Conservation (phyloP, 2,797 vertebrate genomes). For the Amblyopsis hoosieri region DNA sequence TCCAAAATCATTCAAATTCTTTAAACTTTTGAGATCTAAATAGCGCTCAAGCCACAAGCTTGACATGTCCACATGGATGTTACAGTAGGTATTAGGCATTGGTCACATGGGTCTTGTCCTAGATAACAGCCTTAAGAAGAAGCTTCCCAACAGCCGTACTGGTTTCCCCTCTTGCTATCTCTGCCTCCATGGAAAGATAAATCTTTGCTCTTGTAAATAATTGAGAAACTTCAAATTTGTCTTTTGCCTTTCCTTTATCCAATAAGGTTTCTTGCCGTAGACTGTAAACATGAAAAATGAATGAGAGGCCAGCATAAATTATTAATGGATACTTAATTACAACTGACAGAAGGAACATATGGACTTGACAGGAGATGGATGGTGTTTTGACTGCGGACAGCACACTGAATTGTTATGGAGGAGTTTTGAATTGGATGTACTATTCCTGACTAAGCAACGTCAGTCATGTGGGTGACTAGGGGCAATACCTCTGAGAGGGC, state of each 20-base stretch:
- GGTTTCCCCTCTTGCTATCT: slow-evolving; percentile 20
- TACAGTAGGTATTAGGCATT: slow-evolving; percentile 52
- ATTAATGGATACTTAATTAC: slow-evolving; percentile 80
- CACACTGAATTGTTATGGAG: slow-evolving; percentile 68
- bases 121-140: slow-evolving; percentile 60
- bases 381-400: slow-evolving; percentile 71
- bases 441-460: slow-evolving; percentile 61
- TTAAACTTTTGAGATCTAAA: slow-evolving; percentile 46
- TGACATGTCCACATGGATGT: slow-evolving; percentile 49
- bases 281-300: slow-evolving; percentile 64
- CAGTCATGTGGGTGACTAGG: slow-evolving; percentile 42
- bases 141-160: slow-evolving; percentile 27
- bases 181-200: slow-evolving; percentile 59
- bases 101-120: slow-evolving; percentile 59
- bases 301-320: slow-evolving; percentile 69
- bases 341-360: slow-evolving; percentile 45
- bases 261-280: slow-evolving; percentile 69
- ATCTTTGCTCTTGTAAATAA: slow-evolving; percentile 74
- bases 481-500: slow-evolving; percentile 50
- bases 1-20: slow-evolving; percentile 9
- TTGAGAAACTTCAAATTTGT: slow-evolving; percentile 75
- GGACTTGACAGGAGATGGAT: slow-evolving; percentile 72
- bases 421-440: slow-evolving; percentile 73
- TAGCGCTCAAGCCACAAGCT: slow-evolving; percentile 29
- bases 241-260: slow-evolving; percentile 69